Base-by-base conservation (phyloP, 2,888 invertebrate genomes). In the Helleia helle region DNA sequence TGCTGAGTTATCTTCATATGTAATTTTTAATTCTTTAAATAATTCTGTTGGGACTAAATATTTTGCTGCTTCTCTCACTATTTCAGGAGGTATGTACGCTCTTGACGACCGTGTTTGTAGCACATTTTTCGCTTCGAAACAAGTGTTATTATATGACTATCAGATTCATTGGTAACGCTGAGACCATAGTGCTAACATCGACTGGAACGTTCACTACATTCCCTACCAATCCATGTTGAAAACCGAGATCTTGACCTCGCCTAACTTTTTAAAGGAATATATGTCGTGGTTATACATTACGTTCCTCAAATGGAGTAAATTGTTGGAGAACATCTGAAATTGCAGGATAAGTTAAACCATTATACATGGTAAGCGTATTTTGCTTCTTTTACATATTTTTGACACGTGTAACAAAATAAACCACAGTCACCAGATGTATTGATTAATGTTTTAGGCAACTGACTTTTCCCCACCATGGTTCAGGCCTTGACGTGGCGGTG, bases 321-420 rank as follows among this genome's bases (percentile, higher is more conserved):
- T 25, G 12, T 36, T 36, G 12, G 13, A 36, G 8, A 13, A 36
- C 25, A 13, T 25, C 25, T 36, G 36, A 25, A 13, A 36, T 24
- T 13, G 7, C 5, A 13, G 36, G 36, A 36, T 13, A 36, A 36
- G 7, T 25, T 13, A 36, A 13, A 12, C 36, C 25, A 12, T 36
- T 36, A 4, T 11, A 6, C 25, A 11, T 36, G 5, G 36, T 36
- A 36, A 36, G 36, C 7, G 36, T 13, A 36, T 36, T 13, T 25
- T 25, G 13, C 36, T 36, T 36, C 8, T 25, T 36, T 36, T n/a
- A 25, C 5, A 36, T 36, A 36, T 36, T 25, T 36, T 36, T 12
- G 13, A 36, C 36, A 36, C 7, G 36, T 36, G 13, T 12, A 25
- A 36, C 36, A 36, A 36, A 36, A 24, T 36, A 6, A 11, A 13